Conservation (phyloP, 2,888 invertebrate genomes). For the Pollenia amentaria region DNA sequence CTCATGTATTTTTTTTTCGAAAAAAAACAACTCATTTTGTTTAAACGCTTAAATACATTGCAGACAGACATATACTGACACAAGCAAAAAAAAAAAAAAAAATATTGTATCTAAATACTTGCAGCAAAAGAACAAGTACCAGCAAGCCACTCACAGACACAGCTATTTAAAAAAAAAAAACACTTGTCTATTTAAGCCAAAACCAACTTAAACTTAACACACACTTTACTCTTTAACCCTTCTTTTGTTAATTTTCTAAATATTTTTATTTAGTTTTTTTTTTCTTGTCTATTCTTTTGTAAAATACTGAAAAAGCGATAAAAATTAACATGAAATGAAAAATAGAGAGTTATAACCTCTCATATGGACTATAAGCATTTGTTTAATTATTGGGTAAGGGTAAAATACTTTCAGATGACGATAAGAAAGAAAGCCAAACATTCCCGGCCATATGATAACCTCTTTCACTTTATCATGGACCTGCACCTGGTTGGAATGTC, state of each 20-base stretch:
- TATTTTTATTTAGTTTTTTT: neutral
- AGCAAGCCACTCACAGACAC: conserved; percentile 17
- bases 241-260: conserved; percentile 58
- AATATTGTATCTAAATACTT: conserved; percentile 22
- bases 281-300: conserved; percentile 26
- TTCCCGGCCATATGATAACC: too few species aligned
- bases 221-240: conserved; percentile 45
- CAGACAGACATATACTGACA: conserved; percentile 39
- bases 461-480: too few species aligned
- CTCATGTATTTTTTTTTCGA: conserved; percentile 11
- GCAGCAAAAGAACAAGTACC: conserved; percentile 61
- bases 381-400: conserved; percentile 27
- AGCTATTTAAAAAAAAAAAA: neutral
- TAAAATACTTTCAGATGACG: neutral
- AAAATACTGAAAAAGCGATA: neutral
- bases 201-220: conserved; percentile 32
- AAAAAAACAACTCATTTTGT: conserved; percentile 19
- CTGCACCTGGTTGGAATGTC: too few species aligned
- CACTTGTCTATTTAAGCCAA: conserved; percentile 57
- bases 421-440: too few species aligned
- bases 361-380: conserved; percentile 6
- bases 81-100: neutral
- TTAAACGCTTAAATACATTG: conserved; percentile 52
- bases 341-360: conserved; percentile 39
- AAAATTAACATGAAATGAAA: neutral